A percentile compares a stretch with the other conserved stretches of the same genome.
phyloP scores from a whole-genome alignment of 2,113 vertebrate species.

The Cyanocitta stelleri region DNA sequence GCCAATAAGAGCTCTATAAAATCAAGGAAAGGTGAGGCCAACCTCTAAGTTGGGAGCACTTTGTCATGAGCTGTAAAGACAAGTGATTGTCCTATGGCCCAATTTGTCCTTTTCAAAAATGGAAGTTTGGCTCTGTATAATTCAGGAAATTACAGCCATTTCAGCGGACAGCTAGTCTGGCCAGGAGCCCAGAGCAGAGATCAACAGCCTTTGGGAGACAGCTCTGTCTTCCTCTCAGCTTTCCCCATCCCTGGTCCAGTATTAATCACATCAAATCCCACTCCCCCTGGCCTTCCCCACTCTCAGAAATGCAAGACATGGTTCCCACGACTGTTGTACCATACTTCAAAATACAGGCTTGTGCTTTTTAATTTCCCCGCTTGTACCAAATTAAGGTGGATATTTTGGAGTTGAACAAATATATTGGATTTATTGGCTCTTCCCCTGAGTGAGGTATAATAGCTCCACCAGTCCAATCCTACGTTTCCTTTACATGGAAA shows the following conservation, averaged over 20 bases:
- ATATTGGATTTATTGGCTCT: slow-evolving; percentile 4
- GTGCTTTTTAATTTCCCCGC: not conserved
- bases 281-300: not conserved
- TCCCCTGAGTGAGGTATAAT: not conserved
- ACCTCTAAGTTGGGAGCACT: slow-evolving; percentile 47
- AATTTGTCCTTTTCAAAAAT: slow-evolving; percentile 52
- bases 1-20: slow-evolving; percentile 61
- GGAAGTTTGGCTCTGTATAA: slow-evolving; percentile 34
- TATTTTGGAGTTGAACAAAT: not conserved
- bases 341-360: not conserved
- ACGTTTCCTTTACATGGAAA: slow-evolving; percentile 22
- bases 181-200: slow-evolving; percentile 39
- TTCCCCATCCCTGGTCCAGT: not conserved
- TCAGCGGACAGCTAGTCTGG: not conserved
- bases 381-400: slow-evolving; percentile 19
- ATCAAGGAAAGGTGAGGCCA: slow-evolving; percentile 53
- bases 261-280: not conserved
- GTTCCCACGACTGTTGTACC: not conserved
- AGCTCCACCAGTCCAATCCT: not conserved
- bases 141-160: slow-evolving; percentile 49
- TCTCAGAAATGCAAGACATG: not conserved
- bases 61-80: slow-evolving; percentile 29
- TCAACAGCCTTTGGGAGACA: not conserved
- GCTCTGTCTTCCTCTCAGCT: not conserved
- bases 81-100: slow-evolving; percentile 36